Conservation (phyloP, 2,888 invertebrate genomes). For the Phlogophora meticulosa region DNA sequence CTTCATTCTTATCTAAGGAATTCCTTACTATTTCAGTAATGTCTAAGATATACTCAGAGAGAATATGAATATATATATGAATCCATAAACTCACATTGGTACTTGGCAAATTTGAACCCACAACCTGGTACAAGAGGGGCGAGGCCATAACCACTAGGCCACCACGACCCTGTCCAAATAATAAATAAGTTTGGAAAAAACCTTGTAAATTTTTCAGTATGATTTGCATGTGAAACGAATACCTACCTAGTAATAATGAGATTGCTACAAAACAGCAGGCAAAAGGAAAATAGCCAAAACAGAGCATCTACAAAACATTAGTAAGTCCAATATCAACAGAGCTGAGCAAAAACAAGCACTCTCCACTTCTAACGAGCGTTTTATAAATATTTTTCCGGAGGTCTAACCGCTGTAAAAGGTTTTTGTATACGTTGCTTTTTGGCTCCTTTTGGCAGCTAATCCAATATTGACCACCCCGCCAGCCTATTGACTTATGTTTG, state of each 20-base stretch:
- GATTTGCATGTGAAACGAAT: neutral
- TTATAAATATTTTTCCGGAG: conserved; percentile 89
- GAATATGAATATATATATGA: no score
- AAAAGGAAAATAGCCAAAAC: conserved; percentile 17
- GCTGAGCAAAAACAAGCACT: conserved; percentile 69
- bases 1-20: no score
- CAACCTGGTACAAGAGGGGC: no score
- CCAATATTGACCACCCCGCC: conserved; percentile 90
- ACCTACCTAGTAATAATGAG: neutral
- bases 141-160: no score
- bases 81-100: no score
- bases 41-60: no score
- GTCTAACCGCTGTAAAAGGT: conserved; percentile 90
- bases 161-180: no score
- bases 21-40: no score
- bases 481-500: conserved; percentile 91
- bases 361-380: conserved; percentile 78
- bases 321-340: conserved; percentile 33
- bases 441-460: conserved; percentile 91
- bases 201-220: neutral
- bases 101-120: no score
- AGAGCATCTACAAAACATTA: conserved; percentile 22
- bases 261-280: neutral
- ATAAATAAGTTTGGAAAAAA: neutral
- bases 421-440: conserved; percentile 91